Evolutionary conservation across 2,113 vertebrate species (phyloP), one percentile per base, ranked within the genome.

Genomic region (Monarcha castaneiventris): DNA sequence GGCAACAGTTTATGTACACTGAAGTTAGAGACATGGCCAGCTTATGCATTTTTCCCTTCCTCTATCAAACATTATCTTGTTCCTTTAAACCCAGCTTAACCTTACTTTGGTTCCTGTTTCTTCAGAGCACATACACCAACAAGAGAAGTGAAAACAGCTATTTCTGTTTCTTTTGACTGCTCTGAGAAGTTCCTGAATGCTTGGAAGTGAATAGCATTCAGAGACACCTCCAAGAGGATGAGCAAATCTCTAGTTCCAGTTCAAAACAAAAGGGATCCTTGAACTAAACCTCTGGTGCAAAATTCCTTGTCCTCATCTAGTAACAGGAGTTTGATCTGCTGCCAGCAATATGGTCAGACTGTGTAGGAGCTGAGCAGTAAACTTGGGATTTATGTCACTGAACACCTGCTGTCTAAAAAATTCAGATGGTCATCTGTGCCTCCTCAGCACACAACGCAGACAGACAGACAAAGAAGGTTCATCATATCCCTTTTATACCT

Each of bases 71-170:
- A 68, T 72, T 90, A 81, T 72, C 51, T 89, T 93, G 85, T 96
- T 97, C 94, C 92, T 88, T 93, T 97, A 93, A 94, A 96, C 92
- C 58, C 51, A 86, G 52, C 37, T 86, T 94, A 93, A 93, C 89
- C 90, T 93, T 86, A 61, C 58, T 91, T 78, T 46, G 62, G 84
- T 95, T 96, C 94, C 96, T 95, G 64, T 89, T 96, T 95, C 95
- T 91, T 83, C 46, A 91, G 58, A n/a, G 37, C 41, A 64, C 56
- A 16, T 67, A 75, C 29, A 93, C 71, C 78, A 94, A 32, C 35
- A 85, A 21, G 61, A 87, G 95, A 96, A 96, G 91, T 64, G 93
- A 97, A 94, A 96, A 30, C 62, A 89, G 69, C 55, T 76, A 67
- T 88, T 90, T 95, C 71, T 91, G 73, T 78, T 96, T 88, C 84